A percentile compares a stretch with the other conserved stretches of the same genome.
These are phyloP conservation scores for Chymomyza amoena DNA, from an alignment of 2,888 invertebrate genomes.

Conservation along the genomic window DNA sequence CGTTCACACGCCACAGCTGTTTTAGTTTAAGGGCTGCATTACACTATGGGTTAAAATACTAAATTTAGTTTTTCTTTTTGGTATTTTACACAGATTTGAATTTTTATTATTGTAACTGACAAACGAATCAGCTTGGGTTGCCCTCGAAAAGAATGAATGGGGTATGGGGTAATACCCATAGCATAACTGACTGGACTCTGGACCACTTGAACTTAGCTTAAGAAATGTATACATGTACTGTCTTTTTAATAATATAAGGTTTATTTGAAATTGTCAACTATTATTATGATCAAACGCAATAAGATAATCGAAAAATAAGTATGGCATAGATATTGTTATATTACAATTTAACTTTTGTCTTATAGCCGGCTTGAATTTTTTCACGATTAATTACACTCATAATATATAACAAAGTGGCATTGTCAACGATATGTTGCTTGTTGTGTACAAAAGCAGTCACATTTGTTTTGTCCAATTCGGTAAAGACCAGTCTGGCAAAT, in stretches of 20 bases:
- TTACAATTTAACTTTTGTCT: not conserved
- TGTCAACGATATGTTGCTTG: not conserved
- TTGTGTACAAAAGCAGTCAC: not conserved
- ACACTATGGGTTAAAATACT: not conserved
- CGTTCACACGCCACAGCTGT: not conserved
- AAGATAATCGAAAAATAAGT: too few relatives aligned
- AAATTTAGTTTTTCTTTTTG: not conserved
- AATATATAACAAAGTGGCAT: not conserved
- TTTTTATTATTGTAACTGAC: not conserved
- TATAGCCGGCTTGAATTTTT: not conserved
- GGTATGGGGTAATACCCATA: too few relatives aligned
- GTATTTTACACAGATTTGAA: not conserved
- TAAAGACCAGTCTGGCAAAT: slow-evolving; percentile 93
- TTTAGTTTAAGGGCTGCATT: not conserved
- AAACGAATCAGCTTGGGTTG: too few relatives aligned
- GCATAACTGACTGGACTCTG: too few relatives aligned
- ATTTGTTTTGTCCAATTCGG: not conserved
- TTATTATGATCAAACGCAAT: too few relatives aligned
- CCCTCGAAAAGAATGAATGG: too few relatives aligned
- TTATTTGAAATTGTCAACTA: too few relatives aligned
- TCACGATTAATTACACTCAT: not conserved
- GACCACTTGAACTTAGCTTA: too few relatives aligned
- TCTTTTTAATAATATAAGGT: too few relatives aligned
- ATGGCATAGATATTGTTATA: not conserved
- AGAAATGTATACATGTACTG: too few relatives aligned